Percentiles rank a stretch among this genome's conserved stretches.
Evolutionary conservation across 2,888 invertebrate species (phyloP).

Genomic region (Idaea dimidiata): DNA sequence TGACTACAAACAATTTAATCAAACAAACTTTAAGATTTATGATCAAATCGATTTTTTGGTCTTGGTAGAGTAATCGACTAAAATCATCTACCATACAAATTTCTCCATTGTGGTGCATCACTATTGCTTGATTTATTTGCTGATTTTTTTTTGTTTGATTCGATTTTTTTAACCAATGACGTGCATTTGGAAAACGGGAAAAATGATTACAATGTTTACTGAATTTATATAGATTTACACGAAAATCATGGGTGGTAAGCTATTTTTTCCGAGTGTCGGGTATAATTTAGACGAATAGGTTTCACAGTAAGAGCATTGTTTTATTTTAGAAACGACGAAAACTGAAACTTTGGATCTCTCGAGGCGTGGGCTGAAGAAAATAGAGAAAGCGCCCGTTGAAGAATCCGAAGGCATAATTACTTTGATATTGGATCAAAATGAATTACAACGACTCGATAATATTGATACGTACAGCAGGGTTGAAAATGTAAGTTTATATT

Average conservation of each 20-base stretch:
- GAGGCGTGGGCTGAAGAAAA: conserved; percentile 89
- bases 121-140: conserved; percentile 5
- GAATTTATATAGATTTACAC: conserved; percentile 2
- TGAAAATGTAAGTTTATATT: conserved; percentile 82
- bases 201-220: background rate
- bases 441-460: conserved; percentile 92
- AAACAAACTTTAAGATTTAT: background rate
- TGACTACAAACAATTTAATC: conserved; percentile 18
- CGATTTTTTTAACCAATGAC: conserved; percentile 8
- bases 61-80: background rate
- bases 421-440: conserved; percentile 92
- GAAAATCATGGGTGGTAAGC: background rate
- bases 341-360: conserved; percentile 87
- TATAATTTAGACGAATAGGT: background rate
- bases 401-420: conserved; percentile 85
- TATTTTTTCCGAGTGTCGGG: background rate
- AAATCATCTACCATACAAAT: background rate
- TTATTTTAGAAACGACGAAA: conserved; percentile 43
- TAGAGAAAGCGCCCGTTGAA: conserved; percentile 86
- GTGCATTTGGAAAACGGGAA: conserved; percentile 12
- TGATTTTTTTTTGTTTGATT: conserved; percentile 8
- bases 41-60: background rate
- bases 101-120: background rate
- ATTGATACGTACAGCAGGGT: conserved; percentile 90
- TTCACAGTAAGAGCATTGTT: conserved; percentile 9